A percentile compares a stretch with the other conserved stretches of the same genome.
Evolutionary conservation across 2,113 vertebrate genomes (phyloP).

Genomic region (Pollimyrus isidori): DNA sequence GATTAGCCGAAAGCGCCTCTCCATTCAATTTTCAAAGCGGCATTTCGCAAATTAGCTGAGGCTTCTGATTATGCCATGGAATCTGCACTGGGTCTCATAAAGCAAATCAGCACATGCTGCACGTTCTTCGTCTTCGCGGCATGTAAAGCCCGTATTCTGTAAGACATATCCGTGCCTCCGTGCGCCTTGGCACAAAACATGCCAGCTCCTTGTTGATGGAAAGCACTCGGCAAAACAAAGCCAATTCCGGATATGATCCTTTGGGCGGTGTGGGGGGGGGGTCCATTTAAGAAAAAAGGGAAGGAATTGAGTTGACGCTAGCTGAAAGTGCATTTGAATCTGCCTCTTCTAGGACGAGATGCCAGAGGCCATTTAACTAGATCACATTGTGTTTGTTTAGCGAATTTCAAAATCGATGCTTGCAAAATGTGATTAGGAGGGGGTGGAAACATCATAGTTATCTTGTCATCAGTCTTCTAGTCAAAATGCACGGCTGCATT

Average conservation of each 20-base stretch:
- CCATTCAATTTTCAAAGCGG: background rate
- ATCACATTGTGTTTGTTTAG: background rate
- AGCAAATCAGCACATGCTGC: background rate
- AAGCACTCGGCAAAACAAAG: background rate
- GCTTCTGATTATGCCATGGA: background rate
- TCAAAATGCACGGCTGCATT: background rate
- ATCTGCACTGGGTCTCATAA: background rate
- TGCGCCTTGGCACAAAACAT: background rate
- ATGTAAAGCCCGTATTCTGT: background rate
- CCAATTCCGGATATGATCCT: background rate
- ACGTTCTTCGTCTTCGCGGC: background rate
- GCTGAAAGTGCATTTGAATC: background rate
- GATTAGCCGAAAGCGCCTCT: background rate
- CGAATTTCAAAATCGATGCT: background rate
- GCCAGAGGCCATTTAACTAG: background rate
- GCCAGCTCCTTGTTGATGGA: background rate
- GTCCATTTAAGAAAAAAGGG: background rate
- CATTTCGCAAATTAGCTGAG: background rate
- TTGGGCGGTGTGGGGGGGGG: background rate
- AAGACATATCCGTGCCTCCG: background rate
- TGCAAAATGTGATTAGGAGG: background rate
- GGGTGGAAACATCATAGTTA: background rate
- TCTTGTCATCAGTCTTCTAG: slow-evolving; percentile 4
- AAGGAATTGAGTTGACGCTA: background rate
- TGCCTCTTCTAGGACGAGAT: background rate